phyloP scores from a whole-genome alignment of 2,888 invertebrate genomes.

The Aleiodes testaceus region DNA sequence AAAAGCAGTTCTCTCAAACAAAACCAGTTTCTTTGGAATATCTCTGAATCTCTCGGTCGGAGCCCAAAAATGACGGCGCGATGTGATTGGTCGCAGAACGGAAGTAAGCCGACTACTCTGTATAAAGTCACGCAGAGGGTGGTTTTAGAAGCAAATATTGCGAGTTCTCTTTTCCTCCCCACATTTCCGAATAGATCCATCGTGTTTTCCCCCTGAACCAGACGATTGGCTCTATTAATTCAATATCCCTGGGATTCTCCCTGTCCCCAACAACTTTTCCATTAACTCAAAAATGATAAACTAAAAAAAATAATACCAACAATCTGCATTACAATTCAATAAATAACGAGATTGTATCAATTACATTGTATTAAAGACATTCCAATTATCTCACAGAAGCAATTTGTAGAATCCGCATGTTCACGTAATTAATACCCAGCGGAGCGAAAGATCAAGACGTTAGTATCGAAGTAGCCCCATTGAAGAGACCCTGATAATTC shows the following conservation, averaged over 20 bases:
- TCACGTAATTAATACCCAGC: constrained; percentile 50
- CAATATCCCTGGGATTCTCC: constrained; percentile 41
- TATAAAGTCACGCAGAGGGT: constrained; percentile 66
- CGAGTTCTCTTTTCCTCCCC: constrained; percentile 28
- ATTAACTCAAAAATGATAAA: not conserved
- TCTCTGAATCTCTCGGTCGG: too few relatives aligned
- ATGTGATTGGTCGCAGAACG: constrained; percentile 60
- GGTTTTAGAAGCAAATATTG: constrained; percentile 60
- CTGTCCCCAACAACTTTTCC: constrained; percentile 32
- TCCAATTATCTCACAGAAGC: constrained; percentile 8
- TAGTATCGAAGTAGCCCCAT: constrained; percentile 34
- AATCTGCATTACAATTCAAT: too few relatives aligned
- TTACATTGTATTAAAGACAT: not conserved
- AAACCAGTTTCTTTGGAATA: too few relatives aligned
- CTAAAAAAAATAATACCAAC: too few relatives aligned
- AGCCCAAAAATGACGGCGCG: too few relatives aligned
- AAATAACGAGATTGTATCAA: too few relatives aligned
- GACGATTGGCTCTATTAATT: constrained; percentile 40
- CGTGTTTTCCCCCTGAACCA: constrained; percentile 14
- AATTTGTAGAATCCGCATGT: constrained; percentile 42
- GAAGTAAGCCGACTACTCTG: constrained; percentile 65
- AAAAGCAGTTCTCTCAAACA: too few relatives aligned
- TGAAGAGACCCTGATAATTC: not conserved
- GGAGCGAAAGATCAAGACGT: constrained; percentile 49
- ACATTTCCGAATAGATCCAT: not conserved